Conservation (phyloP, 2,888 invertebrate genomes). For the Fissipunctia ypsillon region DNA sequence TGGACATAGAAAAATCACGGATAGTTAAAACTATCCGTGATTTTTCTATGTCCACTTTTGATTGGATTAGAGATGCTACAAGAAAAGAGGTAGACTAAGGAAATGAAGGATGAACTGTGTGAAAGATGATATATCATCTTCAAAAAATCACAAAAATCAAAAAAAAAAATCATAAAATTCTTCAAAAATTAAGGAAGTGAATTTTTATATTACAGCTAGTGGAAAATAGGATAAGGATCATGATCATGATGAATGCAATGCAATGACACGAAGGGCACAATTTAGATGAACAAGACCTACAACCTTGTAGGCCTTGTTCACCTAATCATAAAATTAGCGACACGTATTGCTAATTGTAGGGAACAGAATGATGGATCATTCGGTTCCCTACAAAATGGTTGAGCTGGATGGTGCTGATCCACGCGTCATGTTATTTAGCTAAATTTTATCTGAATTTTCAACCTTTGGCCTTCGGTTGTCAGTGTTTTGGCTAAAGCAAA, state of each 20-base stretch:
- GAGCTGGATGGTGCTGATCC: no score
- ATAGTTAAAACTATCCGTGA: no score
- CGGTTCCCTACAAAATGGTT: no score
- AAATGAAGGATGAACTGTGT: neutral
- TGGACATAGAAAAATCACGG: neutral
- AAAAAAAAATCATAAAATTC: no score
- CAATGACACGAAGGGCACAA: neutral
- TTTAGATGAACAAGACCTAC: neutral
- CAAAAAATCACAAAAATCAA: no score
- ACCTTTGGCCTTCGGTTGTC: neutral
- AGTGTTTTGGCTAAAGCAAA: conserved; percentile 4
- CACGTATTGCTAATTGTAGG: no score
- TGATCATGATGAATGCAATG: neutral
- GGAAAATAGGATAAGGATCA: no score
- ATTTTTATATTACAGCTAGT: no score
- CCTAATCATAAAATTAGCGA: no score
- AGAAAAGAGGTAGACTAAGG: neutral
- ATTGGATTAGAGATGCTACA: neutral
- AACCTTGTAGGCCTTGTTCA: no score
- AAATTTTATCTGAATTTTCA: neutral
- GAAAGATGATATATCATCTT: neutral
- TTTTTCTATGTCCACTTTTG: neutral
- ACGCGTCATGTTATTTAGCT: neutral
- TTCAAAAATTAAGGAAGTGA: no score
- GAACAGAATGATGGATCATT: no score